phyloP scores from a whole-genome alignment of 2,113 vertebrate species.

The Syrrhaptes paradoxus region DNA sequence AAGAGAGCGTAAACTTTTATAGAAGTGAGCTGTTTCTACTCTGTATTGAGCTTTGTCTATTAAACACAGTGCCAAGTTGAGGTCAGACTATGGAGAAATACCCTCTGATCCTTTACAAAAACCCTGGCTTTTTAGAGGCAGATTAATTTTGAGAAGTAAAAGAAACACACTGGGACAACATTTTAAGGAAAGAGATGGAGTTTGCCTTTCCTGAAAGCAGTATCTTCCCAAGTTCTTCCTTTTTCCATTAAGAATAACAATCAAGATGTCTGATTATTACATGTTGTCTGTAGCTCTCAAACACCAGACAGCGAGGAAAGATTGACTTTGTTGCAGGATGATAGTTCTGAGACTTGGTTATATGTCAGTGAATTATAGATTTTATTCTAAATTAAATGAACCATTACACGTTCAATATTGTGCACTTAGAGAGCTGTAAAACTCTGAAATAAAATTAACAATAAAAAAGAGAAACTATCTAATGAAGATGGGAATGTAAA shows the following conservation, averaged over 20 bases:
- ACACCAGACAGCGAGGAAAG: background rate
- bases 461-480: background rate
- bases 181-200: background rate
- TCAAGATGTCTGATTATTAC: background rate
- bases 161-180: background rate
- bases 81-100: background rate
- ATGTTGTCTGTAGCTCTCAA: background rate
- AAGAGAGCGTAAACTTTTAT: background rate
- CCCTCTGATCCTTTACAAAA: background rate
- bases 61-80: background rate
- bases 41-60: background rate
- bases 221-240: background rate
- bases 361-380: background rate
- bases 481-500: background rate
- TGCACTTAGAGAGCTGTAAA: constrained; percentile 12
- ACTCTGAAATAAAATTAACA: constrained; percentile 24
- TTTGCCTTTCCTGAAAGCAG: background rate
- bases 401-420: background rate
- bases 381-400: constrained; percentile 28
- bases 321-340: background rate
- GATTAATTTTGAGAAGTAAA: background rate
- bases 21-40: background rate
- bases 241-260: background rate
- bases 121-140: background rate
- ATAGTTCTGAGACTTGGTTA: background rate